A percentile compares a stretch with the other conserved stretches of the same genome.
phyloP scores from a whole-genome alignment of 1,140 invertebrate species.

The Drosophila prosaltans region DNA sequence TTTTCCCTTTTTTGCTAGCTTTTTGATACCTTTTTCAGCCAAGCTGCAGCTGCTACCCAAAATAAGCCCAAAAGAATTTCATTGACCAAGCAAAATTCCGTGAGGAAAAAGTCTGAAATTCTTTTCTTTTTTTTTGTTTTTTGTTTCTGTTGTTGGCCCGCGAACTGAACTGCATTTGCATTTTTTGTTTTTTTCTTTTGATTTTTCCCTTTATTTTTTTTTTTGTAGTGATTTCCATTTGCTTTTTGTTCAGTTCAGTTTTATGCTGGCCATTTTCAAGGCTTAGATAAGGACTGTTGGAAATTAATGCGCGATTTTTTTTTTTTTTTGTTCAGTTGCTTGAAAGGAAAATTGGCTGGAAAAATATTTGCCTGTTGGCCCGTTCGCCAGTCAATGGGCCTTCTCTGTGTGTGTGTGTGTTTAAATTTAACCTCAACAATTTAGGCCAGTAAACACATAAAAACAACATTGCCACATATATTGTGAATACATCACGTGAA shows the following conservation, averaged over 20 bases:
- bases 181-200: slow-evolving; percentile 42
- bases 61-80: slow-evolving; percentile 44
- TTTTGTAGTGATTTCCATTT: slow-evolving; percentile 27
- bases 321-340: slow-evolving; percentile 24
- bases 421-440: slow-evolving; percentile 69
- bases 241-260: slow-evolving; percentile 30
- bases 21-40: slow-evolving; percentile 47
- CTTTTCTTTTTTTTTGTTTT: background rate
- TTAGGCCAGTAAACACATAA: slow-evolving; percentile 54
- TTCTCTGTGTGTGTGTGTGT: slow-evolving; percentile 30
- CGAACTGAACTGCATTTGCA: slow-evolving; percentile 39
- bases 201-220: background rate
- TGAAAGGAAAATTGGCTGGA: slow-evolving; percentile 40
- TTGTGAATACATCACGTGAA: slow-evolving; percentile 43
- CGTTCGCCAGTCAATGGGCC: slow-evolving; percentile 14
- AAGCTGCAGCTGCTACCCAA: slow-evolving; percentile 31
- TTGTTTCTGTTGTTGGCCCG: background rate
- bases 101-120: slow-evolving; percentile 21
- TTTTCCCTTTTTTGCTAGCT: slow-evolving; percentile 18
- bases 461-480: slow-evolving; percentile 29
- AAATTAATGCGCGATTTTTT: slow-evolving; percentile 52
- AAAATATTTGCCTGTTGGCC: slow-evolving; percentile 33
- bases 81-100: slow-evolving; percentile 43
- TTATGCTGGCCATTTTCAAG: slow-evolving; percentile 51
- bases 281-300: slow-evolving; percentile 57